These are phyloP conservation scores for Gymnocheta viridis DNA, from an alignment of 2,888 invertebrate species.

Conservation along the genomic window DNA sequence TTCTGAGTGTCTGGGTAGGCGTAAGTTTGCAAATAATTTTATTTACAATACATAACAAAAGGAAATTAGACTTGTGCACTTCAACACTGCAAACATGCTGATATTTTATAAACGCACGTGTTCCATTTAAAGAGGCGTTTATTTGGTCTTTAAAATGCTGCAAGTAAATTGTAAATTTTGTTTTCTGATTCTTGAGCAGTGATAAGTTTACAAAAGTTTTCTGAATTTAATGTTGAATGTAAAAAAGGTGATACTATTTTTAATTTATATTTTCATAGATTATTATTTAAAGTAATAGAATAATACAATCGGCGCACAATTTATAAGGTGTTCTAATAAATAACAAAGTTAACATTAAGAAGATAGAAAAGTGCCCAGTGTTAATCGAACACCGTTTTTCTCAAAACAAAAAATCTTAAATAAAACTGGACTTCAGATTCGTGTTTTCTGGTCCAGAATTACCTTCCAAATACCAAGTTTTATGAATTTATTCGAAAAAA, in stretches of 20 bases:
- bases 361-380: too few species aligned
- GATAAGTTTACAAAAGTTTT: constrained; percentile 13
- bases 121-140: constrained; percentile 52
- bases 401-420: too few species aligned
- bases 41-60: constrained; percentile 60
- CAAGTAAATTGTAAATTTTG: constrained; percentile 21
- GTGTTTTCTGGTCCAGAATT: too few species aligned
- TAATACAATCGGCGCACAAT: not conserved
- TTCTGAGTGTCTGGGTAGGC: constrained; percentile 60
- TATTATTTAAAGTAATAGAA: not conserved
- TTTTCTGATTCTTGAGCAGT: not conserved
- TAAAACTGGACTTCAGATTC: too few species aligned
- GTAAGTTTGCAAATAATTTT: constrained; percentile 65
- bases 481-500: too few species aligned
- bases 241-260: not conserved
- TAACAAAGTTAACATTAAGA: too few species aligned
- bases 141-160: constrained; percentile 28
- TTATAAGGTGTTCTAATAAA: too few species aligned
- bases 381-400: too few species aligned
- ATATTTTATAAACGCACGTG: constrained; percentile 60
- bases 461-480: too few species aligned
- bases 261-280: not conserved
- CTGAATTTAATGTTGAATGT: not conserved
- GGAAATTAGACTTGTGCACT: constrained; percentile 51
- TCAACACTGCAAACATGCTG: constrained; percentile 44